These are phyloP conservation scores for Gymnocheta viridis DNA, from an alignment of 2,888 invertebrate genomes.

Conservation along the genomic window DNA sequence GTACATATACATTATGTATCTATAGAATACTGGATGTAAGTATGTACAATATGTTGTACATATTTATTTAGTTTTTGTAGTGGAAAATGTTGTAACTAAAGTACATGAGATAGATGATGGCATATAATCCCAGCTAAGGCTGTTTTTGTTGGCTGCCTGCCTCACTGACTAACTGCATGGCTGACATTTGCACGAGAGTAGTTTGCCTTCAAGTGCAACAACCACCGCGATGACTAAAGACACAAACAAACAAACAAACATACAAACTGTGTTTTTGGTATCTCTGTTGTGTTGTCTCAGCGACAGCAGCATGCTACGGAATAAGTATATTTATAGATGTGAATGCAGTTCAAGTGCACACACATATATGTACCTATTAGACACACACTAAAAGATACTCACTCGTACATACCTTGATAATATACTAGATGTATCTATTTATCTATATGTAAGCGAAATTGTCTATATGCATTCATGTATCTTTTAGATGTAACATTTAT, in stretches of 20 bases:
- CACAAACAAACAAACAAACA: background rate
- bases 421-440: constrained; percentile 1
- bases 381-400: background rate
- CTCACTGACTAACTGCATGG: constrained; percentile 47
- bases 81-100: constrained; percentile 40
- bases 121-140: constrained; percentile 62
- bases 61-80: background rate
- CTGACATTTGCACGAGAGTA: constrained; percentile 70
- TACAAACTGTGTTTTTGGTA: background rate
- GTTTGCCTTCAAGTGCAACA: constrained; percentile 70
- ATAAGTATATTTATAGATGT: constrained; percentile 64
- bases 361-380: constrained; percentile 32
- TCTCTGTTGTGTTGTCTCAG: background rate
- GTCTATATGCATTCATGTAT: background rate
- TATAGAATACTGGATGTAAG: background rate
- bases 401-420: constrained; percentile 1
- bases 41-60: background rate
- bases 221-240: constrained; percentile 59
- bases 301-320: constrained; percentile 32
- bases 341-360: constrained; percentile 70
- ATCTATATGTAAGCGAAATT: background rate
- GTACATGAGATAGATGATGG: constrained; percentile 33
- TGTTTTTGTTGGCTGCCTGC: constrained; percentile 36
- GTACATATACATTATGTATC: constrained; percentile 23
- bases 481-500: constrained; percentile 41